A percentile compares a stretch with the other conserved stretches of the same genome.
Conservation (phyloP, 2,797 vertebrate species). For the Lagodon rhomboides region DNA sequence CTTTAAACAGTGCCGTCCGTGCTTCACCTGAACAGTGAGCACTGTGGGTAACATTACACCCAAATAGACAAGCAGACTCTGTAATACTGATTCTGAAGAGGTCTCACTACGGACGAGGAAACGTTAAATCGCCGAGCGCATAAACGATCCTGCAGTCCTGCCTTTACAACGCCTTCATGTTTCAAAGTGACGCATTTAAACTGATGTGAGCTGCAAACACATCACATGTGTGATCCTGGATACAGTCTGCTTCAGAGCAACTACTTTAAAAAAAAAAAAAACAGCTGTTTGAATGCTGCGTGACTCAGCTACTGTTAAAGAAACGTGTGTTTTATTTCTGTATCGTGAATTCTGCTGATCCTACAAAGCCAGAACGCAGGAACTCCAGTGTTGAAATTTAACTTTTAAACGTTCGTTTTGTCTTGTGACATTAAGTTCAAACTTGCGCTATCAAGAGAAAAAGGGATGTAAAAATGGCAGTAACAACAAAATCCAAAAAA, state of each 20-base stretch:
- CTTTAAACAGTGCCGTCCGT: conserved; percentile 13
- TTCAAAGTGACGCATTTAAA: conserved; percentile 8
- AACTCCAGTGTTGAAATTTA: no score
- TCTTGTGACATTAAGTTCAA: no score
- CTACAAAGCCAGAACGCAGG: no score
- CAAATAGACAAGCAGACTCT: conserved; percentile 21
- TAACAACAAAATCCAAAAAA: no score
- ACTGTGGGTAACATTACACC: neutral
- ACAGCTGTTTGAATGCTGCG: conserved; percentile 26
- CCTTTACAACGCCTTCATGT: neutral
- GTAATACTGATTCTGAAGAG: conserved; percentile 33
- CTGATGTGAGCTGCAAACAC: neutral
- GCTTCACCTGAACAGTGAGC: conserved; percentile 29
- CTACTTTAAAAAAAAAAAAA: neutral
- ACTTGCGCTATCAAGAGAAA: no score
- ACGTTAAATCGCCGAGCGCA: neutral
- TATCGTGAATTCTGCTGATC: neutral
- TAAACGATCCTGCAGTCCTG: neutral
- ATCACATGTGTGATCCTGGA: conserved; percentile 16
- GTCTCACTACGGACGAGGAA: conserved; percentile 4
- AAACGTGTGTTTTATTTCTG: neutral
- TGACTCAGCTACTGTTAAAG: neutral
- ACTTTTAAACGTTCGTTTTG: no score
- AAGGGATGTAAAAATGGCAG: no score
- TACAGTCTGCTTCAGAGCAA: conserved; percentile 36